These are phyloP conservation scores for Conopomorpha cramerella DNA, from an alignment of 1,140 invertebrate species.

Conservation along the genomic window DNA sequence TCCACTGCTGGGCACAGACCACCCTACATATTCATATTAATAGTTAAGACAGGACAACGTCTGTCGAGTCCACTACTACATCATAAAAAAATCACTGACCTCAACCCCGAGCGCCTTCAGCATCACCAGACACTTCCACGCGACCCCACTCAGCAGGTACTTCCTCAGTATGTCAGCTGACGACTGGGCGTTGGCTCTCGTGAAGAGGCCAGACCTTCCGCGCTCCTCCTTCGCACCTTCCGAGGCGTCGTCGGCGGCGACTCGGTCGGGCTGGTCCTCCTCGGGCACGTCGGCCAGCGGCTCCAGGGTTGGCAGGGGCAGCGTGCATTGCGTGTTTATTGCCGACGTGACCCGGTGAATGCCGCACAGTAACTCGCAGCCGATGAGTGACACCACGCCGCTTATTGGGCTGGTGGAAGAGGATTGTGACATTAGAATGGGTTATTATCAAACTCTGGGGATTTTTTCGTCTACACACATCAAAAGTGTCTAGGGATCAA, in stretches of 20 bases:
- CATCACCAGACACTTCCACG: constrained; percentile 65
- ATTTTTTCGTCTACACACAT: constrained; percentile 2
- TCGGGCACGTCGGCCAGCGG: constrained; percentile 5
- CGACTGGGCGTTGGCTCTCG: constrained; percentile 21
- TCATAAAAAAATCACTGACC: no score
- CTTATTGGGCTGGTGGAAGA: constrained; percentile 38
- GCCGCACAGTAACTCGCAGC: constrained; percentile 66
- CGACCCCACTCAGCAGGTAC: constrained; percentile 63
- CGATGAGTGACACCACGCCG: constrained; percentile 63
- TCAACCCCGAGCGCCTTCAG: constrained; percentile 63
- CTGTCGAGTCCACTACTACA: no score
- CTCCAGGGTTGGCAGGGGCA: constrained; percentile 17
- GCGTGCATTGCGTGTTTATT: constrained; percentile 45
- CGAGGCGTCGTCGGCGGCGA: constrained; percentile 1
- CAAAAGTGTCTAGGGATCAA: no score
- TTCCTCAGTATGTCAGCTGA: constrained; percentile 44
- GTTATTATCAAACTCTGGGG: no score
- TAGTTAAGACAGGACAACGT: no score
- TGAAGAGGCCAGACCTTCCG: constrained; percentile 23
- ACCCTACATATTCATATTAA: no score
- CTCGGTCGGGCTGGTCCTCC: background rate
- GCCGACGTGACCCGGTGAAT: constrained; percentile 61
- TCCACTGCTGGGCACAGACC: no score
- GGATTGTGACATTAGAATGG: no score
- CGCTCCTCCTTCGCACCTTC: constrained; percentile 6